Evolutionary conservation across 2,113 vertebrate species (phyloP), one percentile per base, ranked within the genome.

Genomic region (Verasper variegatus): DNA sequence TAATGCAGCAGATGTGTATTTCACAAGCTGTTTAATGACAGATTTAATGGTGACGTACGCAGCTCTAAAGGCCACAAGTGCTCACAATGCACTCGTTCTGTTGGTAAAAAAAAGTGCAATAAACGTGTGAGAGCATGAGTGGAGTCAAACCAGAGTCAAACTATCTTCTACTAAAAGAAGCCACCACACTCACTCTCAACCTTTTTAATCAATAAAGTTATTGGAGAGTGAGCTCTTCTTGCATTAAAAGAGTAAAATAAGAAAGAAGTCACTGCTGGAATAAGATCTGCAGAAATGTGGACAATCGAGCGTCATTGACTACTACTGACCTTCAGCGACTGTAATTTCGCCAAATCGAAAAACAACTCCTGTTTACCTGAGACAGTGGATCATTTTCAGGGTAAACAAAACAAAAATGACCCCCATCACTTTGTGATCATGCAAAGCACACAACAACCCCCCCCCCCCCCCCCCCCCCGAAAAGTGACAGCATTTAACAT

Each of bases 11-110:
- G 47, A 75, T 86, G 56, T 74, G 57, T 87, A 91, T 92, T 84
- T 90, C 83, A 62, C 79, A 88, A 84, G 81, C 82, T 84, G 87
- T 83, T 84, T 89, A 88, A 93, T 92, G 88, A 84, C 86, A 71
- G 83, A 81, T 90, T 89, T 86, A 84, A 91, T 75, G 78, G 75
- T 49, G 81, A 87, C 57, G 75, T 81, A 79, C 72, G 81, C 64
- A 78, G 83, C 67, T 82, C 14, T 73, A 81, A 81, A 80, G 74
- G 56, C 62, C 76, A 68, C 54, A 80, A 67, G 82, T 86, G 78
- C 68, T 62, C n/a, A 65, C 23, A 65, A 65, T 71, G 76, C 23
- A 26, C 51, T 24, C 27, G 62, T 82, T 76, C 54, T 58, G 70
- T 55, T 35, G 62, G 27, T 58, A 74, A 72, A 81, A 79, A 80